Conservation (phyloP, 1,140 invertebrate species). For the Lerema accius region DNA sequence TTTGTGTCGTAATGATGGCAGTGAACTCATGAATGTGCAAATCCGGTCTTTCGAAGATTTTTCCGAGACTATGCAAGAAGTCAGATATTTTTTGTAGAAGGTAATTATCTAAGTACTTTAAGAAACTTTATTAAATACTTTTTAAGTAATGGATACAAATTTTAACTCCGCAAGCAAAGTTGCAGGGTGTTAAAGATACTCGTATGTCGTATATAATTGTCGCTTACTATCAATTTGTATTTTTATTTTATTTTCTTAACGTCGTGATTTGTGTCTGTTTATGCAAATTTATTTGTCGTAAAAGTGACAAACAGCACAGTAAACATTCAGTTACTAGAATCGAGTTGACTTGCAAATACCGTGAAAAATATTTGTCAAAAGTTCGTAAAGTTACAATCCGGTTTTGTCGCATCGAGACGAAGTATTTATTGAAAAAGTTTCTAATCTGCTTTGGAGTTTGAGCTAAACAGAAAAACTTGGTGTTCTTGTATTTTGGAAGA, state of each 20-base stretch:
- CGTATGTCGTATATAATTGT: too few relatives aligned
- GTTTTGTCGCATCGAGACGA: slow-evolving; percentile 22
- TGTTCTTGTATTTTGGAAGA: not conserved
- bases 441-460: slow-evolving; percentile 16
- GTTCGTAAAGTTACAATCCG: slow-evolving; percentile 21
- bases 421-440: slow-evolving; percentile 34
- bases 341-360: slow-evolving; percentile 2
- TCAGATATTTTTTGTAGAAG: too few relatives aligned
- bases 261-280: too few relatives aligned
- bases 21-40: not conserved
- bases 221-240: too few relatives aligned
- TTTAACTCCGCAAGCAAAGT: too few relatives aligned
- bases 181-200: too few relatives aligned
- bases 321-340: not conserved
- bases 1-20: not conserved
- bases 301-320: not conserved
- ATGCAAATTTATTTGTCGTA: not conserved
- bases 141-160: too few relatives aligned
- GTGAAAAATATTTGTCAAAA: slow-evolving; percentile 34
- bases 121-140: too few relatives aligned
- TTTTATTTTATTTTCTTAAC: too few relatives aligned
- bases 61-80: not conserved
- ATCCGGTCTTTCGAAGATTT: not conserved
- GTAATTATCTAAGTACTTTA: too few relatives aligned
- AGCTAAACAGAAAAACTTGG: slow-evolving; percentile 13